Evolutionary conservation across 64 coral and sea anemone species (phyloP).

Genomic region (Dendrophyllia cribrosa): DNA sequence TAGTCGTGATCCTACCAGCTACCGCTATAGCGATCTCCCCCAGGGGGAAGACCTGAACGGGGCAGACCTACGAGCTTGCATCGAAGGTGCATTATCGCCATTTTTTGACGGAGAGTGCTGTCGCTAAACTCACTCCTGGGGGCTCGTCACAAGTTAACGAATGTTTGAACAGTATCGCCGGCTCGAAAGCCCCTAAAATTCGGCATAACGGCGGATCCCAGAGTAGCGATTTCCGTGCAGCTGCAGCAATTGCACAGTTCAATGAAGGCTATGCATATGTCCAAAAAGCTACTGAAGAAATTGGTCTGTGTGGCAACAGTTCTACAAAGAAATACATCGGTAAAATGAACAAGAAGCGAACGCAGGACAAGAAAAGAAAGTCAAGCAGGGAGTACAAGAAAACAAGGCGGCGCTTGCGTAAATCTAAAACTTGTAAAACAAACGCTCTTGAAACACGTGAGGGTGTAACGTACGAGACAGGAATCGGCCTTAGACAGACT

Average conservation of each 20-base stretch:
- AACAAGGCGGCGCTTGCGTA: background rate
- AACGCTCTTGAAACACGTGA: background rate
- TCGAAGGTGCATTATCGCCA: background rate
- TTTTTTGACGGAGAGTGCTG: slow-evolving; percentile 12
- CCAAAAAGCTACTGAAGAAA: background rate
- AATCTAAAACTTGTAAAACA: background rate
- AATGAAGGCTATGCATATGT: slow-evolving; percentile 47
- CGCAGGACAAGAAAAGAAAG: slow-evolving; percentile 8
- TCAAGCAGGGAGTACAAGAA: background rate
- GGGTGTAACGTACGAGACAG: slow-evolving; percentile 28
- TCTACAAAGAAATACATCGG: background rate
- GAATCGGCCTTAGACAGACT: slow-evolving; percentile 1
- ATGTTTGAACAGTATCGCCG: slow-evolving; percentile 32
- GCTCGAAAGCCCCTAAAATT: slow-evolving; percentile 48
- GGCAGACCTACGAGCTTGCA: slow-evolving; percentile 2
- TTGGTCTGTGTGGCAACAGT: background rate
- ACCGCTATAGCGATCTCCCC: slow-evolving; percentile 37
- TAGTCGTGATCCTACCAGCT: slow-evolving; percentile 23
- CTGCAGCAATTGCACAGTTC: slow-evolving; percentile 36
- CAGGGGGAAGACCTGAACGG: slow-evolving; percentile 29
- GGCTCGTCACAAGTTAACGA: slow-evolving; percentile 41
- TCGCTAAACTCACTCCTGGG: slow-evolving; percentile 1
- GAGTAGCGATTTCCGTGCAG: slow-evolving; percentile 30
- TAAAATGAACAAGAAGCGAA: background rate
- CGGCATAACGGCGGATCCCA: slow-evolving; percentile 30